phyloP scores from a whole-genome alignment of 2,113 vertebrate genomes.

The Odontophorus gujanensis region DNA sequence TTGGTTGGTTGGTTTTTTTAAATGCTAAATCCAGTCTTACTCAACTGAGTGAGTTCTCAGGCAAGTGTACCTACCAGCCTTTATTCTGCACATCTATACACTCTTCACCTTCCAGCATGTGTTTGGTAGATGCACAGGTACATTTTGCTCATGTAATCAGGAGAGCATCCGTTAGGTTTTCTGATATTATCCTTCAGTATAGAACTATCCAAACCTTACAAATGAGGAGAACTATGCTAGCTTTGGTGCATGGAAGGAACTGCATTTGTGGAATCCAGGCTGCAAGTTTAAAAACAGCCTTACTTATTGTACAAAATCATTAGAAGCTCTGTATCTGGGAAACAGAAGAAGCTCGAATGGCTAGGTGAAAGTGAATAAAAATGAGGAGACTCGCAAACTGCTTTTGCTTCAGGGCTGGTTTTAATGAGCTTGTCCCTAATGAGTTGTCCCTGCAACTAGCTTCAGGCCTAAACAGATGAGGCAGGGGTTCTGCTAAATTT shows the following conservation, averaged over 20 bases:
- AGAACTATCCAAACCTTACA: not conserved
- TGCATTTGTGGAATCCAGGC: slow-evolving; percentile 50
- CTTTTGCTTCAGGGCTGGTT: slow-evolving; percentile 89
- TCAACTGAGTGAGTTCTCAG: not conserved
- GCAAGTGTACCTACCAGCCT: accelerated
- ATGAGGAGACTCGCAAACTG: slow-evolving; percentile 83
- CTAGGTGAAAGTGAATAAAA: slow-evolving; percentile 84
- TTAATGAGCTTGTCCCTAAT: slow-evolving; percentile 92
- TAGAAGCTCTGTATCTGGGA: slow-evolving; percentile 70
- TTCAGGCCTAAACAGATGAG: slow-evolving; percentile 91
- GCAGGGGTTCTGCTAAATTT: slow-evolving; percentile 91
- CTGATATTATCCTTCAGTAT: not conserved
- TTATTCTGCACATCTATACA: not conserved
- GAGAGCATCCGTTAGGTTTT: not conserved
- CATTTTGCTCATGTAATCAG: not conserved
- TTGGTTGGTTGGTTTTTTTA: accelerated
- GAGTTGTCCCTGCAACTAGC: slow-evolving; percentile 91
- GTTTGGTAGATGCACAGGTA: not conserved
- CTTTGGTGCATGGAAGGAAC: slow-evolving; percentile 65
- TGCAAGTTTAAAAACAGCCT: slow-evolving; percentile 41
- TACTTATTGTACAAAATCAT: slow-evolving; percentile 67
- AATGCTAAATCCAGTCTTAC: not conserved
- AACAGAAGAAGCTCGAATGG: slow-evolving; percentile 68
- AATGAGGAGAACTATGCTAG: slow-evolving; percentile 26
- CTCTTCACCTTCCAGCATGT: not conserved